Evolutionary conservation across 1,140 invertebrate species (phyloP), one percentile per base, ranked within the genome.

Genomic region (Heliconius congener): DNA sequence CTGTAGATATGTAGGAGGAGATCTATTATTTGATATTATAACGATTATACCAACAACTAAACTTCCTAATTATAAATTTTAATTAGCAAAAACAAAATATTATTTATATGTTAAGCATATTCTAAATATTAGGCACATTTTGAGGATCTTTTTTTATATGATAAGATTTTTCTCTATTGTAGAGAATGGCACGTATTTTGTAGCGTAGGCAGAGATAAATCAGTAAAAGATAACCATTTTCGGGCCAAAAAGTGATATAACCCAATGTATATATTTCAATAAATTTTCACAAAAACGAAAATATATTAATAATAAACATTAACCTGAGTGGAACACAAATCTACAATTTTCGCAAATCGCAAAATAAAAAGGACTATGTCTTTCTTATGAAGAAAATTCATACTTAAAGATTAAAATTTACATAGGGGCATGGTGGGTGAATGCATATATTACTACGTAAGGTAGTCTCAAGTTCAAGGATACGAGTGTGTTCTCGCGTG

Each of bases 391-490:
- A 46, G 42, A 46, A 46, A 46, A 46, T 46, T 16, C 16, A 46
- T 16, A 46, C 13, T 66, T 16, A 66, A 66, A 66, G 27, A 66
- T 66, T 66, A 66, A 30, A 66, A 66, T 66, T 66, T 1, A 16
- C 27, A 66, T 66, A 66, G 60, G 60, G 60, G 60, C 27, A 66
- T 2, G 13, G 27, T 30, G 27, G 60, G 27, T 66, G 16, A 27
- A 66, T 66, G 60, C 23, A 66, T 74, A 30, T 34, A 74, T 52
- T 74, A 39, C 27, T 19, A 74, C 23, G 52, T 74, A 55, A 74
- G 73, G 42, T 74, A 74, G 37, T 42, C n/a, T 52, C 42, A 74
- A 74, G 46, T 52, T 73, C 27, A 74, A 74, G 42, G 73, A 52
- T 74, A 52, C 46, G 19, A 52, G 42, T 74, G 46, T 74, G 27